Evolutionary conservation across 2,888 invertebrate species (phyloP).

Genomic region (Acrocera orbiculus): DNA sequence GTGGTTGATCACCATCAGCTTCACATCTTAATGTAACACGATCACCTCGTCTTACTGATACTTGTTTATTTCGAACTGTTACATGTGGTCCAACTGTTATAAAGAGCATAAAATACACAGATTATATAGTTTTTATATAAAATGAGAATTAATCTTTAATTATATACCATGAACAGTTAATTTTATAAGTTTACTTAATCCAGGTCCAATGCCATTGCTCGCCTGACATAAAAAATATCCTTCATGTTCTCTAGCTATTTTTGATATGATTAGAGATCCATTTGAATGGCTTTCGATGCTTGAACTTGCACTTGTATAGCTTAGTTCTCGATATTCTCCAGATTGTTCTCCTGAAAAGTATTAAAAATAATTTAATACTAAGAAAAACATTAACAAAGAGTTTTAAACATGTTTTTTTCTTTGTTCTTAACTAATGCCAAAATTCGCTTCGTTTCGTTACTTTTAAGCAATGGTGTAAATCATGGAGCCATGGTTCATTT

Average conservation of each 20-base stretch:
- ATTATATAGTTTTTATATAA: conserved; percentile 2
- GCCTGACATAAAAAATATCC: conserved; percentile 42
- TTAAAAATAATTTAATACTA: neutral
- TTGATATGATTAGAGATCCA: conserved; percentile 36
- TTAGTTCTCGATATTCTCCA: conserved; percentile 37
- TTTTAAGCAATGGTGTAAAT: neutral
- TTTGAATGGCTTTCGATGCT: conserved; percentile 28
- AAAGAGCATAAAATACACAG: neutral
- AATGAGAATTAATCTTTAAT: neutral
- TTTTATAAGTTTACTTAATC: conserved; percentile 42
- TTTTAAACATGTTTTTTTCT: too few species aligned
- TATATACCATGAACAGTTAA: conserved; percentile 41
- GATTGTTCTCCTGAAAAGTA: conserved; percentile 26
- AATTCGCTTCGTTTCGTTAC: too few species aligned
- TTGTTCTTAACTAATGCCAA: too few species aligned
- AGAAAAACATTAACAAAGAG: too few species aligned
- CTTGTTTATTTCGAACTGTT: conserved; percentile 31
- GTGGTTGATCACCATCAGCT: conserved; percentile 36
- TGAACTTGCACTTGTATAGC: conserved; percentile 30
- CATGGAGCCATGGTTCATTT: too few species aligned
- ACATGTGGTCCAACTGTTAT: conserved; percentile 35
- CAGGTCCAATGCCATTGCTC: conserved; percentile 42
- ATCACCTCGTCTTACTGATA: conserved; percentile 35
- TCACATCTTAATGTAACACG: conserved; percentile 35
- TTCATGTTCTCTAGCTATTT: conserved; percentile 36